These are phyloP conservation scores for Bradypus variegatus DNA, from an alignment of 2,797 vertebrate species.

Conservation along the genomic window DNA sequence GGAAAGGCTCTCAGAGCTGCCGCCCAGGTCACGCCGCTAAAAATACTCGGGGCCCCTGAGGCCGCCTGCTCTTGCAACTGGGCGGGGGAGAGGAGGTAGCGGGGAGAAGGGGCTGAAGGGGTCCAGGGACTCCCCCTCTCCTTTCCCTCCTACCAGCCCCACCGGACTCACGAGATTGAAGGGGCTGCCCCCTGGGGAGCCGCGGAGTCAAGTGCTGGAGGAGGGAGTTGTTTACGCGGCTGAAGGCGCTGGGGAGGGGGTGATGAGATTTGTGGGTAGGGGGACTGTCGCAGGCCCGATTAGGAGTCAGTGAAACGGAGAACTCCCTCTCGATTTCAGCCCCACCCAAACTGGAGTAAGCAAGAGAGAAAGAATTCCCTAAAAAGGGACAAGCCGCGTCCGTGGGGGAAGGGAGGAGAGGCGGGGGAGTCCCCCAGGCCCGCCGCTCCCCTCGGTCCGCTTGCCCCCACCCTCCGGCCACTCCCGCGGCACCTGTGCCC, in stretches of 20 bases:
- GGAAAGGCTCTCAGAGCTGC: slow-evolving; percentile 58
- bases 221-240: slow-evolving; percentile 41
- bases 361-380: slow-evolving; percentile 55
- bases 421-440: neutral
- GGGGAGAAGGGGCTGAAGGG: neutral
- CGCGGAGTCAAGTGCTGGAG: neutral
- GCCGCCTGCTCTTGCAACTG: neutral
- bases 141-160: neutral
- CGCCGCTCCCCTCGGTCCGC: neutral
- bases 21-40: slow-evolving; percentile 66
- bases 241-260: neutral
- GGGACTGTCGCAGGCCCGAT: neutral
- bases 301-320: neutral
- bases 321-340: slow-evolving; percentile 16
- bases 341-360: slow-evolving; percentile 39
- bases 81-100: neutral
- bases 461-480: neutral
- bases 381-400: slow-evolving; percentile 51
- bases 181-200: neutral
- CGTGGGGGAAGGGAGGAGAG: neutral
- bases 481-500: slow-evolving; percentile 48
- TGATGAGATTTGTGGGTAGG: neutral
- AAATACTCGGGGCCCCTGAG: slow-evolving; percentile 60
- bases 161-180: neutral
- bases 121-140: neutral